Percentiles rank a stretch among this genome's conserved stretches.
Evolutionary conservation across 2,113 vertebrate genomes (phyloP).

Genomic region (Bombycilla garrulus): DNA sequence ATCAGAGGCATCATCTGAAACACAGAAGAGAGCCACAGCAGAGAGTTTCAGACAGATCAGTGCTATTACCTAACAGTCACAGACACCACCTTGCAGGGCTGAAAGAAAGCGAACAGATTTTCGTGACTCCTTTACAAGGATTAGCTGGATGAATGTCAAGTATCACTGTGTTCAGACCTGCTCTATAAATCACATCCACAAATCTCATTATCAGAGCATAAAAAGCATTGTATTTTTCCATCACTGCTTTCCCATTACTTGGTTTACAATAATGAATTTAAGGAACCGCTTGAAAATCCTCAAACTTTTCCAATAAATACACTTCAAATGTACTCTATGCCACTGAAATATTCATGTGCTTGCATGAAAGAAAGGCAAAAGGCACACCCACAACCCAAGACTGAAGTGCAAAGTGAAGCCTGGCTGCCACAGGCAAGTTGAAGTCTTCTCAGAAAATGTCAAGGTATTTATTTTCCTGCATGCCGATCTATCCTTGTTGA

Average conservation of each 20-base stretch:
- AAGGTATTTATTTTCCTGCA: not conserved
- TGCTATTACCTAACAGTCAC: not conserved
- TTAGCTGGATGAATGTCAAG: not conserved
- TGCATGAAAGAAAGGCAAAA: not conserved
- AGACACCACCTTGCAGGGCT: not conserved
- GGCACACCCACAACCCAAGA: not conserved
- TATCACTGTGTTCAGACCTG: not conserved
- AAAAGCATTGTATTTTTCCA: not conserved
- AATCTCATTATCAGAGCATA: not conserved
- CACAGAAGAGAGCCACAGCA: not conserved
- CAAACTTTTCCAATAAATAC: not conserved
- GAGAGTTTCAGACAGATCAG: not conserved
- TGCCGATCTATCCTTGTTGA: not conserved
- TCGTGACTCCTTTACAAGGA: not conserved
- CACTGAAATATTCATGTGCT: not conserved
- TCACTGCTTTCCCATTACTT: not conserved
- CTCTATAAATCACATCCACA: not conserved
- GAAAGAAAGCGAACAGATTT: not conserved
- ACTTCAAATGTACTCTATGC: not conserved
- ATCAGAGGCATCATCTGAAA: not conserved
- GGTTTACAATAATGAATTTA: not conserved
- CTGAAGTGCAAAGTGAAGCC: not conserved
- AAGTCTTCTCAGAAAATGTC: not conserved
- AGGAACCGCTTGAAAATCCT: not conserved
- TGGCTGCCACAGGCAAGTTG: not conserved